phyloP scores from a whole-genome alignment of 2,888 invertebrate genomes.

The Toxonevra muliebris region DNA sequence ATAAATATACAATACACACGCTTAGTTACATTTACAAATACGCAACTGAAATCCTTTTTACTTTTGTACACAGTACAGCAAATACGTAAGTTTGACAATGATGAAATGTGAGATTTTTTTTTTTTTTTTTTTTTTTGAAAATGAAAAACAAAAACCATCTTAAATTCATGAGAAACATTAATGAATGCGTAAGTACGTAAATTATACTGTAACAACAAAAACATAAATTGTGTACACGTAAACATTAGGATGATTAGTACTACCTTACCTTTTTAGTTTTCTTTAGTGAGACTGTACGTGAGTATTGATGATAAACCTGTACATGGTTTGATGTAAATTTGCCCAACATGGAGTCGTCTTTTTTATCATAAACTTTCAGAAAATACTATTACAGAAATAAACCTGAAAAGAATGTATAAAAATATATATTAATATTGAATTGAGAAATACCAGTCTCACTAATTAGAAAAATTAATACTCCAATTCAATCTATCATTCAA shows the following conservation, averaged over 20 bases:
- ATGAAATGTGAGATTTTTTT: not conserved
- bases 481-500: no score
- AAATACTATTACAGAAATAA: not conserved
- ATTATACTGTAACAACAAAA: not conserved
- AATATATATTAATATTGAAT: not conserved
- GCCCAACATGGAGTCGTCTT: slow-evolving; percentile 53
- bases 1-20: not conserved
- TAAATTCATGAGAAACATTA: no score
- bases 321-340: slow-evolving; percentile 62
- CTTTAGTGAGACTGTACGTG: slow-evolving; percentile 55
- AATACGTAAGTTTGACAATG: no score
- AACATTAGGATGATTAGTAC: not conserved
- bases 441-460: no score
- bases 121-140: not conserved
- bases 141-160: not conserved
- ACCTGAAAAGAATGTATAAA: slow-evolving; percentile 11
- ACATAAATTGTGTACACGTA: not conserved
- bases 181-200: not conserved
- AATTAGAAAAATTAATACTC: no score
- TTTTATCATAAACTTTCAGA: not conserved
- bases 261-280: slow-evolving; percentile 56
- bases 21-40: no score
- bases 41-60: no score
- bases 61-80: not conserved
- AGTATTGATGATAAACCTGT: slow-evolving; percentile 60